Conservation (phyloP, 2,888 invertebrate genomes). For the Drosophila lutescens region DNA sequence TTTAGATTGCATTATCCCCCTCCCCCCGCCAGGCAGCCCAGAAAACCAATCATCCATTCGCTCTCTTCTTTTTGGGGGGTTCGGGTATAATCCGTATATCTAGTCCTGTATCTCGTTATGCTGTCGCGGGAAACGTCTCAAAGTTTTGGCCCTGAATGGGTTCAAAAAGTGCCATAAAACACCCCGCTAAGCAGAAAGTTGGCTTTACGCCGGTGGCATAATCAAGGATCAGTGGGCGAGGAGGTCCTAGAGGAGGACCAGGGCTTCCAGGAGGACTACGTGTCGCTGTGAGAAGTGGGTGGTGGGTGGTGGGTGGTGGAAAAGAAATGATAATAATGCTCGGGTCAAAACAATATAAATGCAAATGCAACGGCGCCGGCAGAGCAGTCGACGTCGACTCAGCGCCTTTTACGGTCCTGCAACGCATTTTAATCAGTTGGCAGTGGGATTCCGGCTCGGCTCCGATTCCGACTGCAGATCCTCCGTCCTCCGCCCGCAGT, state of each 20-base stretch:
- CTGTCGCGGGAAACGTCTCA: conserved; percentile 1
- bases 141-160: conserved; percentile 22
- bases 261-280: conserved; percentile 20
- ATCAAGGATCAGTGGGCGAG: conserved; percentile 39
- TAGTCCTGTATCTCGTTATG: neutral
- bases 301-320: neutral
- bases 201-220: conserved; percentile 40
- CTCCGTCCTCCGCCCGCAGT: neutral
- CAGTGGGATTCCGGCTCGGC: conserved; percentile 32
- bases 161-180: conserved; percentile 28
- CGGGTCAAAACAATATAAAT: conserved; percentile 76
- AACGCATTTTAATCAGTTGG: conserved; percentile 75
- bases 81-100: conserved; percentile 2
- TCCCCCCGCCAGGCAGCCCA: neutral
- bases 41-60: conserved; percentile 2
- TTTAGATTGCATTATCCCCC: conserved; percentile 3
- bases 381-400: conserved; percentile 33
- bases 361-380: conserved; percentile 61
- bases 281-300: conserved; percentile 16
- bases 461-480: conserved; percentile 8
- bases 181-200: conserved; percentile 30
- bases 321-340: conserved; percentile 74
- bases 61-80: too few relatives aligned
- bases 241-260: conserved; percentile 1
- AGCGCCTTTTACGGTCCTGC: conserved; percentile 50